A percentile compares a stretch with the other conserved stretches of the same genome.
Evolutionary conservation across 2,888 invertebrate genomes (phyloP).

Genomic region (Choristoneura rosaceana): DNA sequence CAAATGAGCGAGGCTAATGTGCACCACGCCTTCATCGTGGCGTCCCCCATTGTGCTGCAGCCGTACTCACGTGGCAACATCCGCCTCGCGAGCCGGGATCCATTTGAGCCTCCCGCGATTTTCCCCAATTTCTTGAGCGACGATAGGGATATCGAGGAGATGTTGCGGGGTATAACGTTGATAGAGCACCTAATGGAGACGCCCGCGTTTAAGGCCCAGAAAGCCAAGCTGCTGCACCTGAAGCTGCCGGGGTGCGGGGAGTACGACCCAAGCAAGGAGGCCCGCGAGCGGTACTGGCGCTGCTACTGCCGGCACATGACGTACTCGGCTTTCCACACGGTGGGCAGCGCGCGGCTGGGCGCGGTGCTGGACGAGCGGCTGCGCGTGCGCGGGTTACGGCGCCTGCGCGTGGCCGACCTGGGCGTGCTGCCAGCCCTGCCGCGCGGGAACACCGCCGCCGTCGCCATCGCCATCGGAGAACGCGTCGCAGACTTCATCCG

Average conservation of each 20-base stretch:
- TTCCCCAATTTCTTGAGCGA: slow-evolving; percentile 62
- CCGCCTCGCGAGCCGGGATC: slow-evolving; percentile 58
- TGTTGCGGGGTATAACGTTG: slow-evolving; percentile 57
- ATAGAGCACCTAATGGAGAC: slow-evolving; percentile 57
- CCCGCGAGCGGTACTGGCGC: slow-evolving; percentile 57
- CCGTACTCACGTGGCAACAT: slow-evolving; percentile 62
- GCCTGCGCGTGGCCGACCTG: slow-evolving; percentile 63
- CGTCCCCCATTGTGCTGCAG: slow-evolving; percentile 57
- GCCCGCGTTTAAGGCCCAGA: slow-evolving; percentile 46
- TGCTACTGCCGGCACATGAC: slow-evolving; percentile 70
- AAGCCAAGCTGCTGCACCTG: slow-evolving; percentile 54
- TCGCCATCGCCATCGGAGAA: slow-evolving; percentile 65
- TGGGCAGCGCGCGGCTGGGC: slow-evolving; percentile 62
- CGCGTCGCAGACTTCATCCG: slow-evolving; percentile 58
- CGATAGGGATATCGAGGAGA: slow-evolving; percentile 56
- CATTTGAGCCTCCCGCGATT: slow-evolving; percentile 56
- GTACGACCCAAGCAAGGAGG: slow-evolving; percentile 8
- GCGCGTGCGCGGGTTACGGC: slow-evolving; percentile 58
- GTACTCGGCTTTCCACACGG: slow-evolving; percentile 60
- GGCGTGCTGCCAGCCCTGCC: slow-evolving; percentile 57
- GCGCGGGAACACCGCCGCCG: slow-evolving; percentile 64
- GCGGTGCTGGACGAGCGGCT: slow-evolving; percentile 60
- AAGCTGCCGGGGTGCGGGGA: slow-evolving; percentile 57
- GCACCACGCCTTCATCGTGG: slow-evolving; percentile 52
- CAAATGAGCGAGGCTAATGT: slow-evolving; percentile 56